Conservation (phyloP, 2,888 invertebrate species). For the Lathronympha strigana region DNA sequence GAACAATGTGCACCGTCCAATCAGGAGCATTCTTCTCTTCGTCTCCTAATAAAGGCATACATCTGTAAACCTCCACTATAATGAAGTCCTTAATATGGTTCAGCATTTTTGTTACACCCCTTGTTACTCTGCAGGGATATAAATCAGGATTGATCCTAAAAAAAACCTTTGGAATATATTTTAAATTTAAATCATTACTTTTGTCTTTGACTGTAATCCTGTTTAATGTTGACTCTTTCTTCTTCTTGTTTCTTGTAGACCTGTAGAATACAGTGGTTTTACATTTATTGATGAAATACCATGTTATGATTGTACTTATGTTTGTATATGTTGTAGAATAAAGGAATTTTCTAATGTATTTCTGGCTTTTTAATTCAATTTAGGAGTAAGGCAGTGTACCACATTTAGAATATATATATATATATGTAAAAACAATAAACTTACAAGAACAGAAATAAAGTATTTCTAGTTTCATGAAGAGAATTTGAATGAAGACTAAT, state of each 20-base stretch:
- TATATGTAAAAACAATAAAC: too few species aligned
- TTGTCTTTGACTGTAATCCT: slow-evolving; percentile 40
- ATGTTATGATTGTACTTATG: slow-evolving; percentile 69
- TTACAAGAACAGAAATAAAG: too few species aligned
- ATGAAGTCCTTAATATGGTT: slow-evolving; percentile 54
- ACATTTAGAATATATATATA: too few species aligned
- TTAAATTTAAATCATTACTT: slow-evolving; percentile 51
- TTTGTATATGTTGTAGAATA: slow-evolving; percentile 66
- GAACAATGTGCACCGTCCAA: slow-evolving; percentile 71
- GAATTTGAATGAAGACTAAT: too few species aligned
- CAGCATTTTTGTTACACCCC: slow-evolving; percentile 56
- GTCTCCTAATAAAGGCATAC: slow-evolving; percentile 73
- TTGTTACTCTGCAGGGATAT: slow-evolving; percentile 53
- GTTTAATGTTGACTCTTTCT: slow-evolving; percentile 26
- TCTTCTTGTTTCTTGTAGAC: slow-evolving; percentile 32
- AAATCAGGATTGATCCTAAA: slow-evolving; percentile 45
- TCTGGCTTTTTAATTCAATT: slow-evolving; percentile 14
- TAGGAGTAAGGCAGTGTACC: neutral
- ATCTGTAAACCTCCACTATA: slow-evolving; percentile 67
- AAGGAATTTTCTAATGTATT: slow-evolving; percentile 54
- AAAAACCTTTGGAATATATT: slow-evolving; percentile 48
- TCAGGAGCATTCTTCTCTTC: slow-evolving; percentile 63
- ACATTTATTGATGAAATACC: slow-evolving; percentile 44
- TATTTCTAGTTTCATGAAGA: too few species aligned
- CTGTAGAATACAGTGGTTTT: slow-evolving; percentile 35